Evolutionary conservation across 2,113 vertebrate genomes (phyloP), one percentile per base, ranked within the genome.

Genomic region (Nannospalax galili): DNA sequence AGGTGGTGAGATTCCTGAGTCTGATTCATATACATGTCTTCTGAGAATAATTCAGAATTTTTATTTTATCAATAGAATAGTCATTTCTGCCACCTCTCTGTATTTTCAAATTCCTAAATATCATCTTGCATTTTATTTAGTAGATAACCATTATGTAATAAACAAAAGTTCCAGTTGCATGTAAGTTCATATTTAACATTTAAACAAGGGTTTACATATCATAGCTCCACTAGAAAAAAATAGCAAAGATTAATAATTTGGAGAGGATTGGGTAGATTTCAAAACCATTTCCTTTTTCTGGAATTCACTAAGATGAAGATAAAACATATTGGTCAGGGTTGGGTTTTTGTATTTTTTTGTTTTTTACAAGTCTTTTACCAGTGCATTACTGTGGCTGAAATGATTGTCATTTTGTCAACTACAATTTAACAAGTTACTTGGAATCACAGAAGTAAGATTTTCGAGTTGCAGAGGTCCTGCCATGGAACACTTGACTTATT

Each of bases 151-250:
- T 86, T 84, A 37, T 60, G 58, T 93, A 72, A 42, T 84, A 79
- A 91, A 35, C 65, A n/a, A 32, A 93, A 87, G 40, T 45, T 92
- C 15, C 32, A 52, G 20, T 88, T 95, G n/a, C 81, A n/a, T 88
- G 4, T 37, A 84, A 84, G 48, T 48, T 70, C 84, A 56, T 97
- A 62, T 62, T 74, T 80, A 73, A 24, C 81, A 97, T 97, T 96
- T 89, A 97, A 96, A 77, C 95, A 85, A 92, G 96, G 7, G 79
- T 97, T 97, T 37, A 92, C 32, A 40, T 97, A 96, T 52, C 70
- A 19, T 90, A 79, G 84, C 1, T 40, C 87, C 74, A 86, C 10
- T 91, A n/a, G 85, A 97, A 91, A 40, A 42, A 97, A 92, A 37
- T 9, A 28, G 3, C 82, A 67, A 94, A 70, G 90, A 73, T 90